phyloP scores from a whole-genome alignment of 2,888 invertebrate genomes.

The Homarus gammarus region DNA sequence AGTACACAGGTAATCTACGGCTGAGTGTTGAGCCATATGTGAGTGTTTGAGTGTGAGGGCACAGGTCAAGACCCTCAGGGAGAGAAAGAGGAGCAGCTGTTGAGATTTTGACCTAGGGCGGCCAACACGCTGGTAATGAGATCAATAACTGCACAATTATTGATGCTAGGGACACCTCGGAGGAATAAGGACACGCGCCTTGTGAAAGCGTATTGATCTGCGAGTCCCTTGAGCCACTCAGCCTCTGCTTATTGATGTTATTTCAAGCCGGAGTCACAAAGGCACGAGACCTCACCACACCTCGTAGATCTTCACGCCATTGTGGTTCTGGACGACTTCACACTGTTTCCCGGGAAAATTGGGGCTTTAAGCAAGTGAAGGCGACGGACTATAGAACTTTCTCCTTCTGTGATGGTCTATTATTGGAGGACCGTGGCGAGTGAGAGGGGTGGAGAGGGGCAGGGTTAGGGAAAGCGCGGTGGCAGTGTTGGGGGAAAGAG shows the following conservation, averaged over 20 bases:
- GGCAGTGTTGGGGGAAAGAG: not conserved
- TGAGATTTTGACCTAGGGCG: no score
- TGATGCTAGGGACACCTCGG: not conserved
- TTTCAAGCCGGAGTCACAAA: constrained; percentile 5
- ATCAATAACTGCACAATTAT: constrained; percentile 36
- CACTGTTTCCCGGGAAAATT: not conserved
- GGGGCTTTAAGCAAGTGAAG: not conserved
- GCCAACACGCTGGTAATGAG: constrained; percentile 20
- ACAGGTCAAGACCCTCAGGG: no score
- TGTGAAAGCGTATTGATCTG: constrained; percentile 25
- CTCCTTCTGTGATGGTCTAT: not conserved
- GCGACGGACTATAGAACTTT: not conserved
- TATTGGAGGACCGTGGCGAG: not conserved
- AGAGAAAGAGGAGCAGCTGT: no score
- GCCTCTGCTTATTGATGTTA: constrained; percentile 24
- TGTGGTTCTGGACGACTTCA: not conserved
- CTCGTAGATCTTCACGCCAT: not conserved
- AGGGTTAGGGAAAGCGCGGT: not conserved
- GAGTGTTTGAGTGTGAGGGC: no score
- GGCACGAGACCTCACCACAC: not conserved
- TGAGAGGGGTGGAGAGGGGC: no score
- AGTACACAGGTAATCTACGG: no score
- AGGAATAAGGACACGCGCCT: not conserved
- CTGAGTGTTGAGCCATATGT: no score
- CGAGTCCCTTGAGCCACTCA: constrained; percentile 13